Evolutionary conservation across 2,113 vertebrate genomes (phyloP).

Genomic region (Lethenteron reissneri): DNA sequence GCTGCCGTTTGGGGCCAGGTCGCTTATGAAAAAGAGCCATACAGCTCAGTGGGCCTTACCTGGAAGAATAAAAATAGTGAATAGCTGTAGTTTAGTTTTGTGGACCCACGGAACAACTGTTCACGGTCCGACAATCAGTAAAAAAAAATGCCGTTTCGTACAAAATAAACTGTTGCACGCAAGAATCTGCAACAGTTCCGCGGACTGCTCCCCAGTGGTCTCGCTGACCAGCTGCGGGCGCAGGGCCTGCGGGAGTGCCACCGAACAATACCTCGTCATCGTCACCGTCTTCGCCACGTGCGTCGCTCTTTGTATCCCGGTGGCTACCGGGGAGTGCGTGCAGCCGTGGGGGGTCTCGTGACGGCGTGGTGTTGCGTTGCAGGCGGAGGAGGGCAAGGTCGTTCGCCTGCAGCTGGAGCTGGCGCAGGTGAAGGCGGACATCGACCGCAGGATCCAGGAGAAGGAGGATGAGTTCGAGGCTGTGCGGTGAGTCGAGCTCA

Average conservation of each 20-base stretch:
- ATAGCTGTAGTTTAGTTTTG: no score
- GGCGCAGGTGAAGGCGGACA: constrained; percentile 27
- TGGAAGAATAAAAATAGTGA: no score
- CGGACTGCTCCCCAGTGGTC: background rate
- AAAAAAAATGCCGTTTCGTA: no score
- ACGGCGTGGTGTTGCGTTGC: background rate
- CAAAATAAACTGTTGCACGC: no score
- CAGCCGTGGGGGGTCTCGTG: no score
- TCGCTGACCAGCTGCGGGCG: background rate
- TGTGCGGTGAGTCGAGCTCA: constrained; percentile 14
- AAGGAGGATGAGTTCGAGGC: constrained; percentile 33
- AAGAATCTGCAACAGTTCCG: no score
- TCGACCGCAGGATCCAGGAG: constrained; percentile 22
- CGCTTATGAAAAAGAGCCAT: no score
- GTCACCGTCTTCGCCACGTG: no score
- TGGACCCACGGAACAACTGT: no score
- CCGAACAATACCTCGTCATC: background rate
- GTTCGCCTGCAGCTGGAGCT: constrained; percentile 25
- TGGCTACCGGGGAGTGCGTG: background rate
- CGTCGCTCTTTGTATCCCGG: background rate
- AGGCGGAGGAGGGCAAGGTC: constrained; percentile 27
- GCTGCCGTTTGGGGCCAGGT: no score
- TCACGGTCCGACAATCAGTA: no score
- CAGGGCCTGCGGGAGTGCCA: background rate
- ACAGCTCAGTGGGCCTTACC: no score